Base-by-base conservation (phyloP, 2,888 invertebrate species). In the Tenodera sinensis region DNA sequence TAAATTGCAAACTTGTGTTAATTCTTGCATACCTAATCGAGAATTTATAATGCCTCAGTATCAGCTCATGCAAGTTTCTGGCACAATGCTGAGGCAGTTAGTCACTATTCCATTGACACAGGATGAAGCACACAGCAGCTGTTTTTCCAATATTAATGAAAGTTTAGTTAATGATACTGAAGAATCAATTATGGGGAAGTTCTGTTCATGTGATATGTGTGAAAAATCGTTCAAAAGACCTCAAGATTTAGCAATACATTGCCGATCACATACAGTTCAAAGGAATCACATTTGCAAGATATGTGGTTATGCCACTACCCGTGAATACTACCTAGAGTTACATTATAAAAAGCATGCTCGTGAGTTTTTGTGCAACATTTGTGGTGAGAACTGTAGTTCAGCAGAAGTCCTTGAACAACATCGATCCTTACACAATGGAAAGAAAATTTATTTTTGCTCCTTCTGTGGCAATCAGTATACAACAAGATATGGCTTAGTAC, bases 331-430 rank as follows among this genome's bases (percentile, higher is more conserved):
- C 47, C 84, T 90, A 28, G 84, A 87, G n/a, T 20, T 93, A 0
- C 95, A 95, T 84, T 91, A 95, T 34, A 94, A 93, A 85, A 94
- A 94, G 0, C 95, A 95, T 42, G 12, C 42, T 1, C 91, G 93
- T 93, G 90, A 93, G 93, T 54, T 88, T 91, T 28, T 91, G 91
- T 84, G 91, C 91, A 90, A 89, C 91, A 25, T 90, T 92, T 34
- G 42, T 42, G 42, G 42, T 42, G 42, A 42, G 42, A 42, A 42
- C 42, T 42, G 42, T 6, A 42, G 42, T 2, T 42, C 42, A 9
- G 12, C 9, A 12, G 42, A 42, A 42, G 12, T 12, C 42, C 42
- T 42, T 42, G 88, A 91, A 27, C 91, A 91, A 83, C 92, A 92
- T 87, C 90, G 91, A 85, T 86, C 91, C 20, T 87, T 88, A 82